Base-by-base conservation (phyloP, 2,113 vertebrate species). In the Actenoides hombroni region DNA sequence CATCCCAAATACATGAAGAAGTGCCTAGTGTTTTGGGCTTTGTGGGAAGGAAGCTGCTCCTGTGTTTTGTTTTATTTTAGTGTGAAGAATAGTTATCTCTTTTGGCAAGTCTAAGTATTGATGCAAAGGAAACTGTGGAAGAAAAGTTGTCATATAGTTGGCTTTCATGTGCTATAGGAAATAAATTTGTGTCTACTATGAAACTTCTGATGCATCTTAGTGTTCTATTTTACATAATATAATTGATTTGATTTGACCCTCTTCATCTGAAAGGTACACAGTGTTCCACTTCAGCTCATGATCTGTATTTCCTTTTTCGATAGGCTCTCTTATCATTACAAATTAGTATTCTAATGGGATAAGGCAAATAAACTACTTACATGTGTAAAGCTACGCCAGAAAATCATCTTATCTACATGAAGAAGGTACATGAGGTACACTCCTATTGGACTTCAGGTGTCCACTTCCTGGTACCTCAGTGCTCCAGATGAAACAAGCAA, bases 271-370 rank as follows among this genome's bases (percentile, higher is more conserved):
- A 51, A 90, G 44, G 71, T 84, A 90, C 82, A 69, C 16, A 21
- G 2, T 95, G 79, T 92, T 94, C 69, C 63, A 63, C 54, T 90
- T 92, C 7, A 31, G 35, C 46, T 85, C 82, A 84, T 92, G 77
- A 74, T 83, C 78, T 76, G 83, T 90, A 88, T 90, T 97, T 95
- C 83, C 57, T 76, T 69, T 92, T 80, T 92, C 86, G 84, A 82
- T 93, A 96, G 73, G 9, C 51, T 83, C 15, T 76, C 68, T 93
- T 96, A 95, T 94, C 92, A 74, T 68, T 93, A 18, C 44, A 40
- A 57, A 81, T 42, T 10, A 94, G 40, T 88, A 91, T 86, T 78
- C 78, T 91, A 80, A 56, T 48, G 46, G 74, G 79, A 74, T 70
- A 77, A 88, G 79, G 56, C 70, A 17, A 90, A 68, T 96, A 92